Percentiles rank a stretch among this genome's conserved stretches.
Conservation (phyloP, 1,140 invertebrate species). For the Gryon sp. region DNA sequence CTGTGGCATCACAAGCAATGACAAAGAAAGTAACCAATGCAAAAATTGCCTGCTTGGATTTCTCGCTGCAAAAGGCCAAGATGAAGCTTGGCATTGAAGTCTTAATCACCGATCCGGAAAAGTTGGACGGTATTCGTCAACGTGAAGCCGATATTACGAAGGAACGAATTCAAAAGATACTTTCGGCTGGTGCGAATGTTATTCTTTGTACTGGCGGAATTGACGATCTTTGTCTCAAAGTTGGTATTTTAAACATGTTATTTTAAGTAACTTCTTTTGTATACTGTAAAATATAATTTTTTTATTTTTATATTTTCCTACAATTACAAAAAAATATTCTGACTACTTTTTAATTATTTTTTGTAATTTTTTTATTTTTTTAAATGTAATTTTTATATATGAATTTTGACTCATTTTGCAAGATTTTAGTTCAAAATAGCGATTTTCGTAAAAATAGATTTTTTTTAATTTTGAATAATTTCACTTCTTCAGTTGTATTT, state of each 20-base stretch:
- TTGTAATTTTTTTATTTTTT: no score
- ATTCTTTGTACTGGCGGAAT: slow-evolving; percentile 97
- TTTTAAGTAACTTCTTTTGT: no score
- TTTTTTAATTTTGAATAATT: no score
- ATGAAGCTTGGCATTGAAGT: slow-evolving; percentile 99
- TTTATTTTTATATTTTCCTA: no score
- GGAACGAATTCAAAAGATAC: slow-evolving; percentile 97
- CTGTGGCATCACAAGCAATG: slow-evolving; percentile 98
- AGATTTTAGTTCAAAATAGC: no score
- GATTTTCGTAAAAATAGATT: no score
- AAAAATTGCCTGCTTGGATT: slow-evolving; percentile 99
- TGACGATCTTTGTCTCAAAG: slow-evolving; percentile 98
- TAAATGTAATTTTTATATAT: no score
- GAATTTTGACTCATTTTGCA: no score
- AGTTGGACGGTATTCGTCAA: slow-evolving; percentile 95
- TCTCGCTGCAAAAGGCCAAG: slow-evolving; percentile 96
- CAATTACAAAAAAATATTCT: no score
- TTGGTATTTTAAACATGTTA: slow-evolving; percentile 60
- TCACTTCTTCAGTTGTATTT: no score
- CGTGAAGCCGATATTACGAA: slow-evolving; percentile 98
- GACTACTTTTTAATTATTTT: no score
- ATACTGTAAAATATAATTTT: no score
- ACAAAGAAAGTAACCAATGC: slow-evolving; percentile 94
- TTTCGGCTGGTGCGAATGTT: slow-evolving; percentile 96
- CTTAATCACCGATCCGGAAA: slow-evolving; percentile 95